phyloP scores from a whole-genome alignment of 2,888 invertebrate species.

The Cheiracanthium punctorium region DNA sequence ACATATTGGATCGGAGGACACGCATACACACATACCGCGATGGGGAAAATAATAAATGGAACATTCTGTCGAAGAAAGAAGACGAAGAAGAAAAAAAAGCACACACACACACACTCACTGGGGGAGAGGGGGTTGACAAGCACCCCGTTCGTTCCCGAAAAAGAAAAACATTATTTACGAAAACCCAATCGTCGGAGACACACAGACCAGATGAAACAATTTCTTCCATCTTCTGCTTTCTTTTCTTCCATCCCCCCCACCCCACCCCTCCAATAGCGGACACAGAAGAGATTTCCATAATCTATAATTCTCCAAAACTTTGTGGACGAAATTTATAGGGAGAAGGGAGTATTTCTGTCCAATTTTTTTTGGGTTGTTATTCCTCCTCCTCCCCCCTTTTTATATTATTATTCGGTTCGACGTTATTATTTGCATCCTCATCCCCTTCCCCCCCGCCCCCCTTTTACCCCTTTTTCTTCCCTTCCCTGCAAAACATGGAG shows the following conservation, averaged over 20 bases:
- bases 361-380: constrained; percentile 64
- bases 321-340: constrained; percentile 68
- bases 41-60: constrained; percentile 62
- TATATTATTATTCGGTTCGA: no score
- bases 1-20: constrained; percentile 2
- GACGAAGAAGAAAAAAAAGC: no score
- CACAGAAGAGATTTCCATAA: constrained; percentile 67
- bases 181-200: constrained; percentile 59
- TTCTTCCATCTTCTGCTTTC: constrained; percentile 30
- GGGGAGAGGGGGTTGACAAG: constrained; percentile 49
- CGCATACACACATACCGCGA: background rate
- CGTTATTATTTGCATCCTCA: no score
- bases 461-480: no score
- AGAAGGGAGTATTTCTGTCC: constrained; percentile 61
- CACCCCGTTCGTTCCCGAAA: constrained; percentile 37
- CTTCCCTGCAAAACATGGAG: constrained; percentile 48
- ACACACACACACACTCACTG: no score
- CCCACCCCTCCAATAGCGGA: constrained; percentile 26
- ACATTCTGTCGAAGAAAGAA: constrained; percentile 35
- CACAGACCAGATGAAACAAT: constrained; percentile 58
- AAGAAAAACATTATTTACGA: constrained; percentile 68
- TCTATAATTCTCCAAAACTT: constrained; percentile 70
- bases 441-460: background rate
- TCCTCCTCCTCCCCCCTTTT: constrained; percentile 27
- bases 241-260: no score